Conservation (phyloP, 1,140 invertebrate genomes). For the Nomia melanderi region DNA sequence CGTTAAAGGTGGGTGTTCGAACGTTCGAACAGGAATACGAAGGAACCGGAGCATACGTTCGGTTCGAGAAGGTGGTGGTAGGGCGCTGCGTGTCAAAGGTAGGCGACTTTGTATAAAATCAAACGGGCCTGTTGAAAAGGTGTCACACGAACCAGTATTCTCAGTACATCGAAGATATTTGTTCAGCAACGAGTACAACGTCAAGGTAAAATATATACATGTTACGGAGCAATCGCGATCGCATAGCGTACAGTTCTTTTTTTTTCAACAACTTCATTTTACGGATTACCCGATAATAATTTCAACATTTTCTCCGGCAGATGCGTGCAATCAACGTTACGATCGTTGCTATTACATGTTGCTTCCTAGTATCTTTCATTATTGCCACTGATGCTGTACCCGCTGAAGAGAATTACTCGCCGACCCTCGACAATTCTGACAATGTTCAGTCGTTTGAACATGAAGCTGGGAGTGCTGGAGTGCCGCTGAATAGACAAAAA, state of each 20-base stretch:
- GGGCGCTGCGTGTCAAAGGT: conserved; percentile 31
- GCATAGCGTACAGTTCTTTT: too few species aligned
- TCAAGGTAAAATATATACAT: background rate
- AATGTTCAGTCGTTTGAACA: conserved; percentile 27
- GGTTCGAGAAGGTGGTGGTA: background rate
- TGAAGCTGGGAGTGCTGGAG: background rate
- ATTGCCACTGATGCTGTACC: conserved; percentile 50
- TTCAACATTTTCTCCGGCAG: conserved; percentile 44
- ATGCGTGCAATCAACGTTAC: conserved; percentile 63
- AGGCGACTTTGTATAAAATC: conserved; percentile 73
- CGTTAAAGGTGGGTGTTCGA: background rate
- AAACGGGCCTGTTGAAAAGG: conserved; percentile 16
- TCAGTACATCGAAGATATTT: background rate
- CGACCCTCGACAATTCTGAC: conserved; percentile 23
- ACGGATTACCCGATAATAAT: too few species aligned
- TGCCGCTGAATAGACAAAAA: conserved; percentile 62
- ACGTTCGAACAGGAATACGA: background rate
- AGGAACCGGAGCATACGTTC: background rate
- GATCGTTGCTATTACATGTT: conserved; percentile 45
- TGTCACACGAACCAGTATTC: conserved; percentile 12
- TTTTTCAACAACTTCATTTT: too few species aligned
- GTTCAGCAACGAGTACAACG: background rate
- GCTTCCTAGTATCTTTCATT: conserved; percentile 52
- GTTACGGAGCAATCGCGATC: too few species aligned
- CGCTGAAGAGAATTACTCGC: conserved; percentile 27